Conservation (phyloP, 2,888 invertebrate species). For the Sericinus montela region DNA sequence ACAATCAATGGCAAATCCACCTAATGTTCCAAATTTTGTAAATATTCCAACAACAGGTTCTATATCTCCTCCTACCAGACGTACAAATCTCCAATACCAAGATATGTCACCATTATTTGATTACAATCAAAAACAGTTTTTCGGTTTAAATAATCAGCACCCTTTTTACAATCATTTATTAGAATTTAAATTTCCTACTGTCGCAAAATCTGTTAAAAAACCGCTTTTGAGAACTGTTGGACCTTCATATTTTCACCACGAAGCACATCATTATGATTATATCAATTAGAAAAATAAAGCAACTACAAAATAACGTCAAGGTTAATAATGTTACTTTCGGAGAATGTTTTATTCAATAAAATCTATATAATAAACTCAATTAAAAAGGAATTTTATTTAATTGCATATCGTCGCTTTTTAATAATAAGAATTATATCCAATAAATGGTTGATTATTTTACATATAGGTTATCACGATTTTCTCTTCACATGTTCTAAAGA, state of each 20-base stretch:
- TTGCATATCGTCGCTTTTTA: no score
- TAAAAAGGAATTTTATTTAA: no score
- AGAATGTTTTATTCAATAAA: no score
- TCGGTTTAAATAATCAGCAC: conserved; percentile 16
- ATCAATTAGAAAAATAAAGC: conserved; percentile 27
- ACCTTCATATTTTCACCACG: conserved; percentile 49
- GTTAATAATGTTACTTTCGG: no score
- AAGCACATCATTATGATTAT: conserved; percentile 45
- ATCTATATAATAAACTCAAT: no score
- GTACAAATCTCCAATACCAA: conserved; percentile 1
- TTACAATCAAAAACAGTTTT: conserved; percentile 18
- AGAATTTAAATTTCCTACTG: conserved; percentile 27
- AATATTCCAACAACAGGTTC: background rate
- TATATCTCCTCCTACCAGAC: background rate
- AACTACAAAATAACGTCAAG: background rate
- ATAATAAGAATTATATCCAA: no score
- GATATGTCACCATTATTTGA: conserved; percentile 1
- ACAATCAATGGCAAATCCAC: background rate
- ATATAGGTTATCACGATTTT: no score
- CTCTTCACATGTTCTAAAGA: no score
- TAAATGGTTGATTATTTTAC: no score
- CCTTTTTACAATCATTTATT: conserved; percentile 19
- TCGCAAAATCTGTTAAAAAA: conserved; percentile 22
- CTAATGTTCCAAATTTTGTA: background rate
- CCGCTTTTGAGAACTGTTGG: conserved; percentile 15